A percentile compares a stretch with the other conserved stretches of the same genome.
These are phyloP conservation scores for Palaemon carinicauda DNA, from an alignment of 1,140 invertebrate genomes.

Conservation along the genomic window DNA sequence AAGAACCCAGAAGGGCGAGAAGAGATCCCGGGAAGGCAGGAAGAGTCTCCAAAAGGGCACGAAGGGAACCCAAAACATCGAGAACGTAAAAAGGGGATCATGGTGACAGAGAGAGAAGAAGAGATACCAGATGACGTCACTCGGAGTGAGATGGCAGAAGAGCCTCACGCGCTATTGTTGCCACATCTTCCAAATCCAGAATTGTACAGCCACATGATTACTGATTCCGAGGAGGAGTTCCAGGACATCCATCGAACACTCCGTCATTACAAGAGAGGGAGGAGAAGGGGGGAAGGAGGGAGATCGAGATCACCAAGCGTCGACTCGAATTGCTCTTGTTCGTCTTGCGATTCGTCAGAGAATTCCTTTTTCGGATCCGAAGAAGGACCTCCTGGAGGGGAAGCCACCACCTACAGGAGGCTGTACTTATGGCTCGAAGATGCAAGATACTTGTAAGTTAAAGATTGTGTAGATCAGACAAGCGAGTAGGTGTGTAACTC, in stretches of 20 bases:
- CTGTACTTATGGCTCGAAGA: neutral
- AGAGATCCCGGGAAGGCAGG: no score
- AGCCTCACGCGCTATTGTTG: neutral
- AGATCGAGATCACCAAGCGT: neutral
- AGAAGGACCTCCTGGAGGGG: constrained; percentile 18
- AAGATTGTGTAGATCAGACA: no score
- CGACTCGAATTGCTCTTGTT: constrained; percentile 3
- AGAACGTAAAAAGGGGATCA: no score
- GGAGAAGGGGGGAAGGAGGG: neutral
- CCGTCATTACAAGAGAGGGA: neutral
- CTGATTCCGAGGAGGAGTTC: neutral
- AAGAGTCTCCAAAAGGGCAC: no score
- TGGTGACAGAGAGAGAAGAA: no score
- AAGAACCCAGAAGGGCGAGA: no score
- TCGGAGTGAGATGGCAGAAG: neutral
- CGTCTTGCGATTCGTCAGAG: neutral
- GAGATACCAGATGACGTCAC: no score
- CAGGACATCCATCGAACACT: constrained; percentile 1
- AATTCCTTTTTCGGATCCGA: neutral
- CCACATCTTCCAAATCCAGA: neutral
- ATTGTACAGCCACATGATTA: neutral
- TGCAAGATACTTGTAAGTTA: constrained; percentile 5
- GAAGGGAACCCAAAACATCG: no score
- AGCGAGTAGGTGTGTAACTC: no score
- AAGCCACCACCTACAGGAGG: neutral